phyloP scores from a whole-genome alignment of 2,888 invertebrate genomes.

The Trachelus tabidus region DNA sequence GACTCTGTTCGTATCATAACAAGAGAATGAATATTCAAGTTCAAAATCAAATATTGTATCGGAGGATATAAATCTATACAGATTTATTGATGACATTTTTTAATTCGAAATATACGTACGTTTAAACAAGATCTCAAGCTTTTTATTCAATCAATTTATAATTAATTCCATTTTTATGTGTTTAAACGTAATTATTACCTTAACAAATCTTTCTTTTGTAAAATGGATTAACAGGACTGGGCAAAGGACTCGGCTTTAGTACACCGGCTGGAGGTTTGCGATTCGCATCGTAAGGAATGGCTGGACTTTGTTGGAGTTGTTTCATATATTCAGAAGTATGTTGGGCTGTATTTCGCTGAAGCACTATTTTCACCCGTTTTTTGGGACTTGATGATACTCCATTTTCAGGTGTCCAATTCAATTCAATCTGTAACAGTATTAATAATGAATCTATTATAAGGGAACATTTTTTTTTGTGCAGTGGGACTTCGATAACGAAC shows the following conservation, averaged over 20 bases:
- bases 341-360: constrained; percentile 78
- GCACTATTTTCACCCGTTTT: constrained; percentile 80
- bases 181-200: background rate
- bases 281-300: constrained; percentile 79
- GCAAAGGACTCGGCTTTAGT: constrained; percentile 75
- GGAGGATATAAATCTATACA: background rate
- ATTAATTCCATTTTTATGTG: background rate
- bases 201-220: constrained; percentile 70
- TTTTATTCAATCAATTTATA: background rate
- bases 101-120: background rate
- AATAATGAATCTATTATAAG: background rate
- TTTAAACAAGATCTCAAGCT: background rate
- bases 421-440: background rate
- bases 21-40: background rate
- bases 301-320: constrained; percentile 78
- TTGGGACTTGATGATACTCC: constrained; percentile 35
- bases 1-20: background rate
- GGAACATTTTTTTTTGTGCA: background rate
- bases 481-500: no score
- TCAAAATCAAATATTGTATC: background rate
- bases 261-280: constrained; percentile 78
- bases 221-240: constrained; percentile 83
- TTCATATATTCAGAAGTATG: constrained; percentile 79
- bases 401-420: background rate
- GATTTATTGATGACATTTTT: background rate